These are phyloP conservation scores for Polymixis lichenea DNA, from an alignment of 2,888 invertebrate genomes.

Conservation along the genomic window DNA sequence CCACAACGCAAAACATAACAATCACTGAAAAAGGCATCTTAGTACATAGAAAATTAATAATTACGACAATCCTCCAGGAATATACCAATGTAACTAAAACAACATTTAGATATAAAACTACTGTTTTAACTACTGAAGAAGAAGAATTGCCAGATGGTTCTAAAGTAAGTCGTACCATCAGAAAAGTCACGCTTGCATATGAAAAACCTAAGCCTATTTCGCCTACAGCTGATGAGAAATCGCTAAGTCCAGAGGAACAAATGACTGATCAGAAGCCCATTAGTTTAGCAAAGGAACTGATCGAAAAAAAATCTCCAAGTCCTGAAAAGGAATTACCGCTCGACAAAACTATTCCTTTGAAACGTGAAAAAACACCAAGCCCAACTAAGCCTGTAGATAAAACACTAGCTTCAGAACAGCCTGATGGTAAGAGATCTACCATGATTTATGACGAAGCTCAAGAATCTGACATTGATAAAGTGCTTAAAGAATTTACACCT, in stretches of 20 bases:
- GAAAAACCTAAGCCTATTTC: slow-evolving; percentile 49
- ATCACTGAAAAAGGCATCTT: slow-evolving; percentile 39
- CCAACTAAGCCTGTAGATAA: neutral
- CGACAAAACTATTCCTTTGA: neutral
- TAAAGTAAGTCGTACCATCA: slow-evolving; percentile 48
- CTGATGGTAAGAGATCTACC: slow-evolving; percentile 10
- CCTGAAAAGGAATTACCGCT: slow-evolving; percentile 1
- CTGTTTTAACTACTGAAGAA: slow-evolving; percentile 63
- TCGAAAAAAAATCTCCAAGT: slow-evolving; percentile 35
- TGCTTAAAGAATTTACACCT: slow-evolving; percentile 31
- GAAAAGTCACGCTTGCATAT: slow-evolving; percentile 57
- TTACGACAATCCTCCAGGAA: slow-evolving; percentile 57
- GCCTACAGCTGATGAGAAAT: slow-evolving; percentile 60
- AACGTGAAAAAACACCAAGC: neutral
- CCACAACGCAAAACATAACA: slow-evolving; percentile 24
- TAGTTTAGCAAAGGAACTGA: slow-evolving; percentile 16
- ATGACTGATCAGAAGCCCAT: neutral
- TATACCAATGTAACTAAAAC: slow-evolving; percentile 61
- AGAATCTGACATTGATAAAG: slow-evolving; percentile 32
- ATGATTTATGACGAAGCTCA: slow-evolving; percentile 43
- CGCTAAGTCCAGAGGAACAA: slow-evolving; percentile 75
- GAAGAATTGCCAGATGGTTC: slow-evolving; percentile 56
- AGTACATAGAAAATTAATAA: slow-evolving; percentile 45
- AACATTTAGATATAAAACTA: slow-evolving; percentile 58
- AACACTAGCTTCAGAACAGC: neutral